phyloP scores from a whole-genome alignment of 2,888 invertebrate genomes.

The Drosophila robusta region DNA sequence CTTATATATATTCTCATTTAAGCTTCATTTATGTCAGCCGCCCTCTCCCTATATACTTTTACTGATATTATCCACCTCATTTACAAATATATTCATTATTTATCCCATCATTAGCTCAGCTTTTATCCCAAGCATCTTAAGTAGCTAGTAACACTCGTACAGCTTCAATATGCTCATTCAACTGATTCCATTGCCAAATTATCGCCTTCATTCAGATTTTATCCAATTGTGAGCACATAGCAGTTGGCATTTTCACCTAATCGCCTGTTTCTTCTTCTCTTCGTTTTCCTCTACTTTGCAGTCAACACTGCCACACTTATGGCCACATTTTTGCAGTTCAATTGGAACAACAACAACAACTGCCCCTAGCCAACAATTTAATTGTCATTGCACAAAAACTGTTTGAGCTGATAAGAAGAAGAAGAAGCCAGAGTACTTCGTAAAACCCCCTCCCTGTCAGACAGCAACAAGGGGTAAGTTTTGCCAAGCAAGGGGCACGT shows the following conservation, averaged over 20 bases:
- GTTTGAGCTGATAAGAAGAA: conserved; percentile 49
- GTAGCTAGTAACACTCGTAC: conserved; percentile 19
- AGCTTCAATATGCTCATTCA: conserved; percentile 9
- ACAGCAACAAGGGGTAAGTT: not conserved
- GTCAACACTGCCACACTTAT: conserved; percentile 51
- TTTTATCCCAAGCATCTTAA: conserved; percentile 14
- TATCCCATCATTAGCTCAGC: not conserved
- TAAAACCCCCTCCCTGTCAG: not conserved
- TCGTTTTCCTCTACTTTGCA: conserved; percentile 21
- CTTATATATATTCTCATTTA: too few species aligned
- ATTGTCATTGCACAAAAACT: conserved; percentile 55
- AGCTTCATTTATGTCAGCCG: not conserved
- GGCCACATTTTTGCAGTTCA: conserved; percentile 44
- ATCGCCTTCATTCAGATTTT: conserved; percentile 36
- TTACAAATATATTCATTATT: not conserved
- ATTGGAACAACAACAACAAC: conserved; percentile 37
- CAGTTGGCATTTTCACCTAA: conserved; percentile 51
- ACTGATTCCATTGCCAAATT: conserved; percentile 41
- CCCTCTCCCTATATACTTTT: not conserved
- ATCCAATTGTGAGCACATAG: conserved; percentile 21
- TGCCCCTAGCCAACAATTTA: conserved; percentile 57
- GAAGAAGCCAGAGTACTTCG: conserved; percentile 26
- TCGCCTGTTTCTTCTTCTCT: conserved; percentile 20
- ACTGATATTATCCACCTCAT: not conserved
- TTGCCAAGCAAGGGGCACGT: conserved; percentile 36